Percentiles rank a stretch among this genome's conserved stretches.
These are phyloP conservation scores for Drosophila niveifrons DNA, from an alignment of 2,888 invertebrate species.

Conservation along the genomic window DNA sequence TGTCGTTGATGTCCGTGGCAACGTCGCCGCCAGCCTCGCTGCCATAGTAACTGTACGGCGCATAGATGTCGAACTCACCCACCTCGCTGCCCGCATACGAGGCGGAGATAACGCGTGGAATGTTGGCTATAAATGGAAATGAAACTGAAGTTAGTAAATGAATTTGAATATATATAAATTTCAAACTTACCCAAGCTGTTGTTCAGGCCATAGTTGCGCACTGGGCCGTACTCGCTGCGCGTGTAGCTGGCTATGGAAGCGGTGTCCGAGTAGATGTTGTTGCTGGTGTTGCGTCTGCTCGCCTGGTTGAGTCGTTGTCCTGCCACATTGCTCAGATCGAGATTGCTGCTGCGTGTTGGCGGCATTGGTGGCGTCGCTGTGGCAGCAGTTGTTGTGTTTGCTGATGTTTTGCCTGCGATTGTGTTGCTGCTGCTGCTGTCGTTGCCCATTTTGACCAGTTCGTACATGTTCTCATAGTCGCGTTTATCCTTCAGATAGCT, in stretches of 20 bases:
- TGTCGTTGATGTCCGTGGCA: slow-evolving; percentile 84
- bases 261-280: slow-evolving; percentile 78
- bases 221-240: slow-evolving; percentile 84
- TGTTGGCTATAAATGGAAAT: slow-evolving; percentile 78
- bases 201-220: slow-evolving; percentile 82
- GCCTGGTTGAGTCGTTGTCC: slow-evolving; percentile 68
- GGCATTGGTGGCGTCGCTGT: slow-evolving; percentile 80
- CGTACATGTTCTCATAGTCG: slow-evolving; percentile 84
- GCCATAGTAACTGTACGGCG: slow-evolving; percentile 91
- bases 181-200: slow-evolving; percentile 82
- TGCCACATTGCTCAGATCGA: slow-evolving; percentile 62
- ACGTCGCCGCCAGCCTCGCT: slow-evolving; percentile 87
- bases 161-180: too few species aligned
- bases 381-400: slow-evolving; percentile 29
- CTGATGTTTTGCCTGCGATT: neutral
- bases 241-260: slow-evolving; percentile 83
- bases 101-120: slow-evolving; percentile 88
- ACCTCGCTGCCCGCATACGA: slow-evolving; percentile 94
- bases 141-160: neutral
- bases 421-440: slow-evolving; percentile 9
- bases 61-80: slow-evolving; percentile 93
- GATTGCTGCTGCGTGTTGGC: slow-evolving; percentile 76
- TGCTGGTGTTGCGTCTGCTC: slow-evolving; percentile 67
- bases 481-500: slow-evolving; percentile 85
- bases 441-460: slow-evolving; percentile 80